A percentile compares a stretch with the other conserved stretches of the same genome.
Evolutionary conservation across 2,888 invertebrate genomes (phyloP).

Genomic region (Morpho achilles): DNA sequence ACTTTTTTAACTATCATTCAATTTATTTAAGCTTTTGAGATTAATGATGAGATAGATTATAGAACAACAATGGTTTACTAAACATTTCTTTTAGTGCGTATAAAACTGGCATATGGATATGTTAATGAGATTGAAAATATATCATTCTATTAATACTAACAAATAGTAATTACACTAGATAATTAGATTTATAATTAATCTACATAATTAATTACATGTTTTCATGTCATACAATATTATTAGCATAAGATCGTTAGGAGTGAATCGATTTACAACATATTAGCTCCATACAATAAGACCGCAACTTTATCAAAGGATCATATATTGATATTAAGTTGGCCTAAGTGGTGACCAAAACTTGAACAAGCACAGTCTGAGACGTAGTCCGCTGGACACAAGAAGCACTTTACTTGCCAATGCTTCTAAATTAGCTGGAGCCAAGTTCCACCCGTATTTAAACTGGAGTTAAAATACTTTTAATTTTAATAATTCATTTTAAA

Average conservation of each 20-base stretch:
- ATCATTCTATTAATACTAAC: no score
- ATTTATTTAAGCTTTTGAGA: no score
- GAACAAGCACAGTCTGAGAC: slow-evolving; percentile 44
- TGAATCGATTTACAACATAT: slow-evolving; percentile 8
- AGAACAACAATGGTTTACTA: no score
- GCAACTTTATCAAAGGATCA: slow-evolving; percentile 34
- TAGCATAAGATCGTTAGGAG: neutral
- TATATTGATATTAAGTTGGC: slow-evolving; percentile 47
- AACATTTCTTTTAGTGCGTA: no score
- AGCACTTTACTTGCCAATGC: slow-evolving; percentile 70
- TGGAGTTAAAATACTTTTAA: slow-evolving; percentile 23
- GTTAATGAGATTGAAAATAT: no score
- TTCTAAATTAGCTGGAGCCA: slow-evolving; percentile 59
- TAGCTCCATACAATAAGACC: slow-evolving; percentile 14
- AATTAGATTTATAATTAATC: no score
- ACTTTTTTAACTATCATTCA: no score
- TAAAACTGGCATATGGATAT: no score
- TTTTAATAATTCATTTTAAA: no score
- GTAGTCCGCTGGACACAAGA: slow-evolving; percentile 51
- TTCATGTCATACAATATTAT: neutral
- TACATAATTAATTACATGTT: no score
- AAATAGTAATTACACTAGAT: no score
- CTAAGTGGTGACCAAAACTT: slow-evolving; percentile 54
- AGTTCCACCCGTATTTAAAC: slow-evolving; percentile 33
- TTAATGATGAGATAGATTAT: no score